Conservation (phyloP, 1,140 invertebrate species). For the Orussus abietinus region DNA sequence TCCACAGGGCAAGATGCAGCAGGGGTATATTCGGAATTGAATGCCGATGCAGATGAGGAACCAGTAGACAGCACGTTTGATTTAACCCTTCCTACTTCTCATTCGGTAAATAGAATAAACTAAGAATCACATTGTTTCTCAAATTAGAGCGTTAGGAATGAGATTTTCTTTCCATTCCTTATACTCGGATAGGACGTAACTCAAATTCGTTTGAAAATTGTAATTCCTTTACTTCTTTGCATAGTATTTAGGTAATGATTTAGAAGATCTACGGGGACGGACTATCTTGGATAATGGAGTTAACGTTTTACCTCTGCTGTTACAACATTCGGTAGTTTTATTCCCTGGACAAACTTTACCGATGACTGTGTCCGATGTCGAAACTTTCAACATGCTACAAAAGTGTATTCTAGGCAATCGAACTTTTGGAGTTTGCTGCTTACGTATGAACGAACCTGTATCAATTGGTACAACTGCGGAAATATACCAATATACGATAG, state of each 20-base stretch:
- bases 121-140: constrained; percentile 1
- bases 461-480: constrained; percentile 68
- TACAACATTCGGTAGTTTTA: constrained; percentile 59
- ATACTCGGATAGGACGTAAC: no score
- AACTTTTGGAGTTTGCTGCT: constrained; percentile 62
- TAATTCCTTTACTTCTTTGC: constrained; percentile 12
- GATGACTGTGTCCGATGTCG: constrained; percentile 59
- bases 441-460: constrained; percentile 24
- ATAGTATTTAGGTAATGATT: constrained; percentile 63
- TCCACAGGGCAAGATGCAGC: no score
- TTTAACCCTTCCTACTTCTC: constrained; percentile 50
- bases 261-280: constrained; percentile 61
- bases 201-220: no score
- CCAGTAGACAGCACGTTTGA: constrained; percentile 43
- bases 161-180: constrained; percentile 4
- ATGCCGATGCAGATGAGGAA: constrained; percentile 15
- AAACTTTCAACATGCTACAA: constrained; percentile 56
- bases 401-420: constrained; percentile 57
- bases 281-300: constrained; percentile 58
- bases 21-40: constrained; percentile 13
- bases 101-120: constrained; percentile 45
- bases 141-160: constrained; percentile 3
- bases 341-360: constrained; percentile 73
- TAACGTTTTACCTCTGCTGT: constrained; percentile 58
- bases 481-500: constrained; percentile 63